phyloP scores from a whole-genome alignment of 92 coral and sea anemone species.

The Epizoanthus illoricatus region DNA sequence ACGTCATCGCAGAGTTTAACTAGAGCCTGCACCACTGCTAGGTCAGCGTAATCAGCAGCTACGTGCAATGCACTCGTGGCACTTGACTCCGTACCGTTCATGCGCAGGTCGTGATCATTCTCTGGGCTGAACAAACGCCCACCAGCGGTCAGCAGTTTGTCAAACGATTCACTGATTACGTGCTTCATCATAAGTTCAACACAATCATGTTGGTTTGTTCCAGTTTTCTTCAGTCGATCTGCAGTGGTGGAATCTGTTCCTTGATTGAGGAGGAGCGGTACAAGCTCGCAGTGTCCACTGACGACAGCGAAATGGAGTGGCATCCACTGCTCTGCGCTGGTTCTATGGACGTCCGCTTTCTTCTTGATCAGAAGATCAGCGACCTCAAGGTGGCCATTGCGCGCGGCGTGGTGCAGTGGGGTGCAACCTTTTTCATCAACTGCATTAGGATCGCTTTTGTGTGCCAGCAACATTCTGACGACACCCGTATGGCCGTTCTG shows the following conservation, averaged over 20 bases:
- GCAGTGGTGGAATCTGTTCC: constrained; percentile 2
- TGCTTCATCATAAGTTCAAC: constrained; percentile 35
- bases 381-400: constrained; percentile 25
- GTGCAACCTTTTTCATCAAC: constrained; percentile 30
- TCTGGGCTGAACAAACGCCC: constrained; percentile 37
- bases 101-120: constrained; percentile 30
- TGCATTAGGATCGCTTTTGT: constrained; percentile 26
- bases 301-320: constrained; percentile 41
- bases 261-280: constrained; percentile 27
- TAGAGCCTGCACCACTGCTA: constrained; percentile 31
- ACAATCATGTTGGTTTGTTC: constrained; percentile 28
- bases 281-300: constrained; percentile 30
- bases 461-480: constrained; percentile 34
- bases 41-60: constrained; percentile 26
- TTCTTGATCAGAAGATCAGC: constrained; percentile 23
- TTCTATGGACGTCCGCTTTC: constrained; percentile 8
- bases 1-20: constrained; percentile 33
- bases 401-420: constrained; percentile 32
- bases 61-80: constrained; percentile 31
- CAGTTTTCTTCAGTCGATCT: constrained; percentile 29
- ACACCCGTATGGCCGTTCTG: constrained; percentile 38
- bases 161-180: constrained; percentile 37
- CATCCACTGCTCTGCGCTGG: constrained; percentile 30
- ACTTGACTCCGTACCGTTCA: constrained; percentile 17
- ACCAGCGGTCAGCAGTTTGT: constrained; percentile 35